Evolutionary conservation across 2,113 vertebrate genomes (phyloP), one percentile per base, ranked within the genome.

Genomic region (Actenoides hombroni): DNA sequence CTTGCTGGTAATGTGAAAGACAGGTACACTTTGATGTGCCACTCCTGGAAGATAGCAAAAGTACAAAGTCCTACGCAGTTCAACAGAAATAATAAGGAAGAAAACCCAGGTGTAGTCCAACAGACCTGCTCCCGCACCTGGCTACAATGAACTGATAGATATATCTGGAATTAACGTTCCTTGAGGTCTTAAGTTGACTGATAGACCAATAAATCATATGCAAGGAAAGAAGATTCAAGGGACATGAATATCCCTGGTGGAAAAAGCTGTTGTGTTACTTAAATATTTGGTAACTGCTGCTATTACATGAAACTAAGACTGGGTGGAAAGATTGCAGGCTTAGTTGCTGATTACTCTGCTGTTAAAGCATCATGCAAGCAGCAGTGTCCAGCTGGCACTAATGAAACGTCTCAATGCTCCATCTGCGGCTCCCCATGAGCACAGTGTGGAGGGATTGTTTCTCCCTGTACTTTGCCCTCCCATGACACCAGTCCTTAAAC

Each of bases 321-420:
- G 23, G 3, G 37, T 59, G 31, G 35, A 54, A 81, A 83, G 73
- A 57, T 1, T 92, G 54, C 80, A 83, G 83, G 69, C 40, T 15
- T 63, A 46, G 31, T 31, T 70, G 53, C 59, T 6, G 46, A 81
- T 86, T 35, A 44, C 54, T 90, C 42, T 70, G 80, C 73, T 83
- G 76, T 44, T 86, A 54, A 94, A 88, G n/a, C 56, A 54, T 20
- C 7, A 11, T 67, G 68, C 59, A 81, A 89, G 60, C 76, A 86
- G 64, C 80, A 63, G 69, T 6, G 60, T 70, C 94, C 92, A 86
- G 77, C 81, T 89, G 87, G 69, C 69, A 59, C 24, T 56, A 68
- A 59, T 5, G 25, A 42, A 14, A 86, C 1, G 0, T 54, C 5
- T 0, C 78, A 87, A 2, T 0, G 4, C 17, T 95, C 74, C 84